Base-by-base conservation (phyloP, 2,888 invertebrate species). In the Oxystoma pomonae region DNA sequence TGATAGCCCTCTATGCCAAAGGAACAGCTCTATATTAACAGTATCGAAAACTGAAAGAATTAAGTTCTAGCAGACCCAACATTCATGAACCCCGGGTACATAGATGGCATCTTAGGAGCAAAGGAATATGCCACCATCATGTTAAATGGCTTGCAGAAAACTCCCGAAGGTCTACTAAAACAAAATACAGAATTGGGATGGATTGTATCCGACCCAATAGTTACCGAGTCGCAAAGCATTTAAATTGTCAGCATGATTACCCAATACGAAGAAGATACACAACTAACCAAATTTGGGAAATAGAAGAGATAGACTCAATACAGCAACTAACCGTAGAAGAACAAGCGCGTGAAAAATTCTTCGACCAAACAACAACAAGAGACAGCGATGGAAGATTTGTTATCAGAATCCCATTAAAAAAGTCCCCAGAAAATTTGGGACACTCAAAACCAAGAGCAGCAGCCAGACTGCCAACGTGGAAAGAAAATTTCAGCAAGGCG, bases 391-490 rank as follows among this genome's bases (percentile, higher is more conserved):
- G 57, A 16, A 50, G 67, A 51, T 57, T 68, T 2, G n/a, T n/a
- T n/a, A n/a, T n/a, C n/a, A n/a, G n/a, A n/a, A n/a, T n/a, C n/a
- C n/a, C n/a, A n/a, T n/a, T n/a, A n/a, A n/a, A n/a, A n/a, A n/a
- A n/a, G n/a, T n/a, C n/a, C n/a, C n/a, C n/a, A n/a, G n/a, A n/a
- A n/a, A n/a, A n/a, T n/a, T n/a, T n/a, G n/a, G n/a, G n/a, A n/a
- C n/a, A n/a, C n/a, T n/a, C n/a, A n/a, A n/a, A n/a, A n/a, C n/a
- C n/a, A n/a, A n/a, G n/a, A n/a, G n/a, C n/a, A n/a, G n/a, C n/a
- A n/a, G n/a, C n/a, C n/a, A n/a, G n/a, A n/a, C n/a, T n/a, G n/a
- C 59, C 1, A 60, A 66, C 53, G 1, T 66, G 16, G 65, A 69
- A 21, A 66, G 53, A 51, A 22, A 55, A 1, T 49, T 68, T 0